phyloP scores from a whole-genome alignment of 1,140 invertebrate genomes.

The Bombyx mandarina region DNA sequence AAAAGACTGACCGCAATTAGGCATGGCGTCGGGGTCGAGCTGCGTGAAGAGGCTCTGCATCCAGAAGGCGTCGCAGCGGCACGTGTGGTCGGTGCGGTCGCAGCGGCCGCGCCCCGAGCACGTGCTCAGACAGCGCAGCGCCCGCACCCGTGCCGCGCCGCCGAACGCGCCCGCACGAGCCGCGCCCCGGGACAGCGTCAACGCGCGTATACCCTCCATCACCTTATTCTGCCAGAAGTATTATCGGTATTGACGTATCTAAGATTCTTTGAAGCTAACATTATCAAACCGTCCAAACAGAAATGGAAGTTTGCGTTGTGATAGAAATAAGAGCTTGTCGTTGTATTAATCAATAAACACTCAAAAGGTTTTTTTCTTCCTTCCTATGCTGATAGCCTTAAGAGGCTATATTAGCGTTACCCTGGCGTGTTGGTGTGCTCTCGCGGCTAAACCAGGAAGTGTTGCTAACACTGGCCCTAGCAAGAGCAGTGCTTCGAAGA shows the following conservation, averaged over 20 bases:
- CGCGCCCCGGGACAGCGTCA: conserved; percentile 30
- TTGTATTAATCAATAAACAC: too few relatives aligned
- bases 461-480: too few relatives aligned
- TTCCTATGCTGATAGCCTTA: too few relatives aligned
- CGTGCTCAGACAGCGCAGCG: conserved; percentile 90
- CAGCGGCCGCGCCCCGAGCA: conserved; percentile 94
- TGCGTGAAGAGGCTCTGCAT: conserved; percentile 80
- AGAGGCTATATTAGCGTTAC: too few relatives aligned
- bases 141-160: conserved; percentile 78
- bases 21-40: conserved; percentile 64
- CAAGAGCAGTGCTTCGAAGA: too few relatives aligned
- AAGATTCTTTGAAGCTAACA: too few relatives aligned
- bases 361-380: too few relatives aligned
- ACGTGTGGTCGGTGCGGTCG: conserved; percentile 85
- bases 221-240: conserved; percentile 18
- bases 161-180: conserved; percentile 61
- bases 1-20: conserved; percentile 65
- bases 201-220: conserved; percentile 36
- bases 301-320: too few relatives aligned
- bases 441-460: too few relatives aligned
- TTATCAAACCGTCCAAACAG: too few relatives aligned
- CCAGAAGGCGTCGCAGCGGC: conserved; percentile 96
- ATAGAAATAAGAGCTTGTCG: too few relatives aligned
- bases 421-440: too few relatives aligned
- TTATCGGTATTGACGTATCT: background rate